These are phyloP conservation scores for Triplophysa yarkandensis DNA, from an alignment of 2,797 vertebrate genomes.

Conservation along the genomic window DNA sequence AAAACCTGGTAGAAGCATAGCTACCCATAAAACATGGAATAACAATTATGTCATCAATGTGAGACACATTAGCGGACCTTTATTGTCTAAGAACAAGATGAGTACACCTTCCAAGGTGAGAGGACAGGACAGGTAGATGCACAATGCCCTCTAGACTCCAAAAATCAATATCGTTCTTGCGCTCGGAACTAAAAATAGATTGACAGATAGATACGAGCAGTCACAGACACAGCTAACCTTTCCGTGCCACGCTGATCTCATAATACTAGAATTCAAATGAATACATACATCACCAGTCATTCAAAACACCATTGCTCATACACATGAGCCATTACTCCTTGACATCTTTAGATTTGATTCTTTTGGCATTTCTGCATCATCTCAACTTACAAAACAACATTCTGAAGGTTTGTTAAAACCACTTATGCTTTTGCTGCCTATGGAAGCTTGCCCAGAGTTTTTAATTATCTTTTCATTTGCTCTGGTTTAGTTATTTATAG, in stretches of 20 bases:
- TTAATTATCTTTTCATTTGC: constrained; percentile 26
- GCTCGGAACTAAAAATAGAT: constrained; percentile 46
- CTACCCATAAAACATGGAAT: constrained; percentile 6
- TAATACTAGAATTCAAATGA: constrained; percentile 33
- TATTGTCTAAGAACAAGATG: constrained; percentile 17
- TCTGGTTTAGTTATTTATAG: constrained; percentile 50
- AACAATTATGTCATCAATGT: constrained; percentile 15
- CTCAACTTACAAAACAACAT: neutral
- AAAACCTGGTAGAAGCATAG: neutral
- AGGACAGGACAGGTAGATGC: constrained; percentile 17
- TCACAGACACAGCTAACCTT: constrained; percentile 50
- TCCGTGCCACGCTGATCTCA: constrained; percentile 23
- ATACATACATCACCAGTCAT: neutral
- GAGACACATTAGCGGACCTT: neutral
- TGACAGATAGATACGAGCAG: constrained; percentile 41
- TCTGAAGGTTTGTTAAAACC: constrained; percentile 25
- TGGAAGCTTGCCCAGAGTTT: constrained; percentile 15
- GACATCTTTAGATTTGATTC: neutral
- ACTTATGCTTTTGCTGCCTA: neutral
- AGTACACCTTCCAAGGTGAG: constrained; percentile 19
- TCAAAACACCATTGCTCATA: constrained; percentile 18
- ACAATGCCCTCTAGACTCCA: constrained; percentile 14
- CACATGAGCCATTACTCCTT: constrained; percentile 6
- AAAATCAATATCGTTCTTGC: constrained; percentile 36
- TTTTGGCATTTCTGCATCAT: neutral